A percentile compares a stretch with the other conserved stretches of the same genome.
phyloP scores from a whole-genome alignment of 2,888 invertebrate species.

The Cryptocephalus primarius region DNA sequence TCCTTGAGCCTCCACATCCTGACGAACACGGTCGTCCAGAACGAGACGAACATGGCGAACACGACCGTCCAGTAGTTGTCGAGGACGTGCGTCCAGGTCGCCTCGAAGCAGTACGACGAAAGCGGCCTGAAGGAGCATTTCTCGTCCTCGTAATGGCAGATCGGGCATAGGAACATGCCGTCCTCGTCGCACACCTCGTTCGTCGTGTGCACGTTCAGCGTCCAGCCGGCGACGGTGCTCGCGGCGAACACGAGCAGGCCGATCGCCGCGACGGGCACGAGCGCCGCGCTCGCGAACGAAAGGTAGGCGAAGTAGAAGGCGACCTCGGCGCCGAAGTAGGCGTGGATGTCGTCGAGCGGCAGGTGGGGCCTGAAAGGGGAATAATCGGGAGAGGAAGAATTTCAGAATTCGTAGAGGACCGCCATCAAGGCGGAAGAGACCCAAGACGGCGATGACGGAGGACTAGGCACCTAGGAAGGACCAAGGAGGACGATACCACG shows the following conservation, averaged over 20 bases:
- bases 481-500: no score
- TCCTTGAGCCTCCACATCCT: slow-evolving; percentile 28
- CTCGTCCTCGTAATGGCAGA: slow-evolving; percentile 36
- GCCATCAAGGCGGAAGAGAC: no score
- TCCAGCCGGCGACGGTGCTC: slow-evolving; percentile 1
- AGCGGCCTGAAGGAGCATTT: slow-evolving; percentile 42
- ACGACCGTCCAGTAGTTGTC: slow-evolving; percentile 26
- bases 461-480: no score
- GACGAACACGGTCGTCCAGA: slow-evolving; percentile 28
- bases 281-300: slow-evolving; percentile 43
- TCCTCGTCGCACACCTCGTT: slow-evolving; percentile 21
- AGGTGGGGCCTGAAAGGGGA: slow-evolving; percentile 27
- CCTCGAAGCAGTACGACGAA: slow-evolving; percentile 41
- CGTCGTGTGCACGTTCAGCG: neutral
- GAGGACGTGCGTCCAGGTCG: slow-evolving; percentile 35
- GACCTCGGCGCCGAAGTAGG: slow-evolving; percentile 46
- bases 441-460: no score
- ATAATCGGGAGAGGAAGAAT: slow-evolving; percentile 6
- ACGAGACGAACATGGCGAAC: slow-evolving; percentile 27
- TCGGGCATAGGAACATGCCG: slow-evolving; percentile 44
- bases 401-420: neutral
- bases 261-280: slow-evolving; percentile 38
- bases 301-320: slow-evolving; percentile 47
- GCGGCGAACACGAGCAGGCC: slow-evolving; percentile 22
- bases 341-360: slow-evolving; percentile 46